Evolutionary conservation across 2,113 vertebrate species (phyloP), one percentile per base, ranked within the genome.

Genomic region (Isichthys henryi): DNA sequence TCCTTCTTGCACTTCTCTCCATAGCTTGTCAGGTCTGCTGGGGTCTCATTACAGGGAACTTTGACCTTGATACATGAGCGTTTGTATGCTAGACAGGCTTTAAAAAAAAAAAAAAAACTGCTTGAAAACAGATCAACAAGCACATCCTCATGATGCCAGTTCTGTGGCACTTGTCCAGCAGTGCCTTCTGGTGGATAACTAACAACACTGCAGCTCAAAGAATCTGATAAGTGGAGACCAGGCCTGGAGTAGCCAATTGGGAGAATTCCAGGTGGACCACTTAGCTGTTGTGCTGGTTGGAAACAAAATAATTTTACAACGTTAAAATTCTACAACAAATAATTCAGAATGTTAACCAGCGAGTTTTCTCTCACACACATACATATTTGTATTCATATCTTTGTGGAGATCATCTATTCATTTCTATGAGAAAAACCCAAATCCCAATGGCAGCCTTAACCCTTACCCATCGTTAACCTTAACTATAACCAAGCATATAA

Each of bases 11-110:
- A 13, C 21, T 48, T 87, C 49, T 35, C 2, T 19, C 85, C 31
- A 31, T 52, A 50, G 49, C 62, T 90, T 92, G 92, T 86, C 80
- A 90, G 90, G 89, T 88, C 93, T 93, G 93, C 88, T 35, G 90
- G 91, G 91, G 92, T 92, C 93, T 93, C 92, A 92, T 94, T 95
- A 95, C 93, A 93, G 92, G 91, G 92, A 91, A 94, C 91, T 92
- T 91, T 92, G 87, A 93, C 92, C 93, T 91, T 93, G 93, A 94
- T 94, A 92, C 89, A 92, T 50, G 91, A 92, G 83, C 50, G 90
- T 92, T 92, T 90, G 90, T 88, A 90, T 91, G 70, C 92, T 92
- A 93, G 94, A 94, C 93, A 90, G 70, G 31, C 35, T 50, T 82
- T n/a, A 7, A 56, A 56, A 56, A 53, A 53, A 53, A 17, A 43